These are phyloP conservation scores for Drosophila lacteicornis DNA, from an alignment of 1,140 invertebrate species.

Conservation along the genomic window DNA sequence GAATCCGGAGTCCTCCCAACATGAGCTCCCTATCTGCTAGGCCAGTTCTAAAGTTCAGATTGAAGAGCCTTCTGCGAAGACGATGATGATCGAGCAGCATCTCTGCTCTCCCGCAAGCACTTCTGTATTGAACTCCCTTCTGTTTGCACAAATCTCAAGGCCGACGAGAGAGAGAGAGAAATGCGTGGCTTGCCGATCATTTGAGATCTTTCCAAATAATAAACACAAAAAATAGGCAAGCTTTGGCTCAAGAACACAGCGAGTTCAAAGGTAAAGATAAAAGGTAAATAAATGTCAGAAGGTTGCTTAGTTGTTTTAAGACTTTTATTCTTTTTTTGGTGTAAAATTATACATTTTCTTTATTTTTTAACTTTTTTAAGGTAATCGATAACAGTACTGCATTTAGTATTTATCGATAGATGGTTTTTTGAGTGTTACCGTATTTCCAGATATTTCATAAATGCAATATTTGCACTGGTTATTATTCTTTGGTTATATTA, in stretches of 20 bases:
- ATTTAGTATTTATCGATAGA: too few species aligned
- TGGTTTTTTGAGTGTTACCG: too few species aligned
- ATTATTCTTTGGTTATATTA: too few species aligned
- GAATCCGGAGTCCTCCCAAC: background rate
- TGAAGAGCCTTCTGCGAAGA: conserved; percentile 25
- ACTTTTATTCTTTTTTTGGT: too few species aligned
- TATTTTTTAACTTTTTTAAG: too few species aligned
- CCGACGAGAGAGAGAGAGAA: background rate
- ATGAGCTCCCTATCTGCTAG: background rate
- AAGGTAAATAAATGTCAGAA: background rate
- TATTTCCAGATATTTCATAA: too few species aligned
- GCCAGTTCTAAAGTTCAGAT: conserved; percentile 30
- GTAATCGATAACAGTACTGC: too few species aligned
- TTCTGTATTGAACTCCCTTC: conserved; percentile 43
- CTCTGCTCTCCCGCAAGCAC: conserved; percentile 1
- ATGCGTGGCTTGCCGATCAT: conserved; percentile 9
- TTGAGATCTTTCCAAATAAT: conserved; percentile 27
- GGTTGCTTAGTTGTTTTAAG: background rate
- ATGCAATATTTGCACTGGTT: too few species aligned
- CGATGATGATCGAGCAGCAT: conserved; percentile 24
- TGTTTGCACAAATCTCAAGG: conserved; percentile 45
- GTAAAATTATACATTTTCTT: too few species aligned
- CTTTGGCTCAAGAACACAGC: background rate
- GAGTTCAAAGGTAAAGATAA: background rate
- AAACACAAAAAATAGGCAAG: conserved; percentile 2